Base-by-base conservation (phyloP, 2,113 vertebrate species). In the Desmodus rotundus region DNA sequence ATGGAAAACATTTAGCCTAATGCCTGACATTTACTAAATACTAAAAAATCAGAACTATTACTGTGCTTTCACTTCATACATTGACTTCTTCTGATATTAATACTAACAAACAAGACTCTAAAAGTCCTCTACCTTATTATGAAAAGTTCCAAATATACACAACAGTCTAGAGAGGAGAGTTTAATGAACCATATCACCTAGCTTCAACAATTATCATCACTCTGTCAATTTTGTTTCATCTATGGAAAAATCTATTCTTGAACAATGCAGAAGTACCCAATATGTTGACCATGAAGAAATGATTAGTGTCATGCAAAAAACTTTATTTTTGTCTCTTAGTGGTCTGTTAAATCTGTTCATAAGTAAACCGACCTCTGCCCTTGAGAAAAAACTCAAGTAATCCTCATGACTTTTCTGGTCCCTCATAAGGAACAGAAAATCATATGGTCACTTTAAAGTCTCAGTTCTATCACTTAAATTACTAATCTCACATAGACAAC, bases 341-440 rank as follows among this genome's bases (percentile, higher is more conserved):
- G 20, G 9, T 47, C 47, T 88, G 77, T 78, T 82, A 89, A 89
- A 91, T 50, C 14, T 63, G 61, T 50, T 93, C 45, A 95, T 12
- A 41, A 43, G 65, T 74, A 89, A 94, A 95, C 17, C n/a, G 68
- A 92, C 16, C n/a, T 45, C n/a, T 77, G 14, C 31, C n/a, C 13
- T 47, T 73, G 1, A 22, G 54, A 63, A 90, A 95, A 96, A 95
- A 56, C 31, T 88, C 74, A 88, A 81, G 3, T 78, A 89, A 95
- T 89, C n/a, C 52, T 90, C 26, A 52, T 74, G 56, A 73, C 47
- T 94, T 94, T 85, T 50, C 73, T 76, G 5, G 73, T 87, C 24
- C 14, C 41, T 96, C 61, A 52, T 36, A 93, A n/a, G 4, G 56
- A 89, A 93, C 6, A 93, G 67, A 95, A 93, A 95, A 91, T 83